A percentile compares a stretch with the other conserved stretches of the same genome.
phyloP scores from a whole-genome alignment of 2,888 invertebrate genomes.

The Thera britannica region DNA sequence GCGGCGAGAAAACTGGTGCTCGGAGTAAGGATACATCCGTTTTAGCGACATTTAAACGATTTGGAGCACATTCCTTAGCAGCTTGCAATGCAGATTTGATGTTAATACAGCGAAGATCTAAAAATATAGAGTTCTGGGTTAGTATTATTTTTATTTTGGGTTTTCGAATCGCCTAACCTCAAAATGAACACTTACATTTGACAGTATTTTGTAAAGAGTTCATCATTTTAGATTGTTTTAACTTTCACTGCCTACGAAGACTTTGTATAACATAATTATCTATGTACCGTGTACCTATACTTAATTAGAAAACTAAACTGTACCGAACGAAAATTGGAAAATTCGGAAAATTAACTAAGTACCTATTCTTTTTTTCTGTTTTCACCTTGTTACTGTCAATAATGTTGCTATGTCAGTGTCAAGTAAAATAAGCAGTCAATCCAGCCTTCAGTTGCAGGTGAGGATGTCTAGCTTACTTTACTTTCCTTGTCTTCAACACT shows the following conservation, averaged over 20 bases:
- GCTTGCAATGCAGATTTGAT: slow-evolving; percentile 65
- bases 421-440: too few relatives aligned
- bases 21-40: slow-evolving; percentile 38
- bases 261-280: not conserved
- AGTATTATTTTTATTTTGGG: not conserved
- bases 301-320: too few relatives aligned
- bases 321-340: too few relatives aligned
- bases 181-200: slow-evolving; percentile 67
- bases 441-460: too few relatives aligned
- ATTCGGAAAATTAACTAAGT: too few relatives aligned
- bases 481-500: too few relatives aligned
- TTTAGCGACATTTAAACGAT: slow-evolving; percentile 44
- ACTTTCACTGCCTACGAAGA: not conserved
- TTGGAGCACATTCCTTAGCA: slow-evolving; percentile 62
- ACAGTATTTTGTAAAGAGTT: slow-evolving; percentile 69
- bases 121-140: slow-evolving; percentile 34
- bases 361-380: too few relatives aligned
- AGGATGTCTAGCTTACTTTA: too few relatives aligned
- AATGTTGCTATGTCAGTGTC: too few relatives aligned
- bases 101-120: slow-evolving; percentile 73
- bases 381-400: too few relatives aligned
- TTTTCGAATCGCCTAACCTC: slow-evolving; percentile 55
- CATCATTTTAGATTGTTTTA: slow-evolving; percentile 52
- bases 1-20: slow-evolving; percentile 59
- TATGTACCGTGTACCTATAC: too few relatives aligned